Conservation (phyloP, 1,140 invertebrate genomes). For the Psilanteris sp. region DNA sequence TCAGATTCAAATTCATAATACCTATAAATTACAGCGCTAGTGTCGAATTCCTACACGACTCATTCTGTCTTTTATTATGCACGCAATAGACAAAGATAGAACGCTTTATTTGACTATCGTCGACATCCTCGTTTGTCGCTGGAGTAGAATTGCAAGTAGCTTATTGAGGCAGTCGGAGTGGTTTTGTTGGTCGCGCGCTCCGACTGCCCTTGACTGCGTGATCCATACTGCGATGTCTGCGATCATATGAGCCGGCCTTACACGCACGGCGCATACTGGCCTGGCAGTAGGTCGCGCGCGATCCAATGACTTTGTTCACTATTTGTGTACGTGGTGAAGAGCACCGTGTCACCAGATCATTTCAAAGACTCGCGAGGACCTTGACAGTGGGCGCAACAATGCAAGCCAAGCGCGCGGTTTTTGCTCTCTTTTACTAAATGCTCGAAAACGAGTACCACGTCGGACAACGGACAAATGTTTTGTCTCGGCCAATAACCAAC, state of each 20-base stretch:
- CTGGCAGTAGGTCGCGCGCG: neutral
- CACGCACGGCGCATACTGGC: neutral
- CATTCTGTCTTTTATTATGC: no score
- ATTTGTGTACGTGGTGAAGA: neutral
- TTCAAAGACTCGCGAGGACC: neutral
- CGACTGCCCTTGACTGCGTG: conserved; percentile 12
- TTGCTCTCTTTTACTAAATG: neutral
- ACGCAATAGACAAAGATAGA: no score
- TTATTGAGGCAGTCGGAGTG: conserved; percentile 1
- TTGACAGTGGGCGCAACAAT: neutral
- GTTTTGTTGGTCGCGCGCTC: neutral
- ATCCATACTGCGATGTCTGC: conserved; percentile 25
- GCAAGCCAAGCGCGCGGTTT: neutral
- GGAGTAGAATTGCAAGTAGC: no score
- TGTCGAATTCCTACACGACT: no score
- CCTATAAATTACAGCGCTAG: no score
- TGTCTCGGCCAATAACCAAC: neutral
- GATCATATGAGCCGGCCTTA: conserved; percentile 36
- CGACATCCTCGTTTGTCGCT: no score
- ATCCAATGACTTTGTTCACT: conserved; percentile 12
- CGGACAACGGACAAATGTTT: neutral
- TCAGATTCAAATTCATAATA: no score
- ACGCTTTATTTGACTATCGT: no score
- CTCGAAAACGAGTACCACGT: neutral
- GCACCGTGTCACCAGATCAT: neutral